Conservation (phyloP, 2,113 vertebrate genomes). For the Percina caprodes region DNA sequence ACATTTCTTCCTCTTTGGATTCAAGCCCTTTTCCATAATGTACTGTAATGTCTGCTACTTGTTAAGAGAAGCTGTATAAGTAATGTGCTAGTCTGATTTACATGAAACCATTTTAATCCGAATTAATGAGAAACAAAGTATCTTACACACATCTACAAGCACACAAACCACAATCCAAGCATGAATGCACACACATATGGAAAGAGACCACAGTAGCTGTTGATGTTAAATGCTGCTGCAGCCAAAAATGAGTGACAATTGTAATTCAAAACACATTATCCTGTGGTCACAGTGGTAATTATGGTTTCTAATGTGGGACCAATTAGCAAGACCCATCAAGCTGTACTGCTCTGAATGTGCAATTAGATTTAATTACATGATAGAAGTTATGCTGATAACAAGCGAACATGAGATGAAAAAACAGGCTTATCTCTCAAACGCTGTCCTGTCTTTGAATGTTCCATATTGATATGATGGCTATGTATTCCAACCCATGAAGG, state of each 20-base stretch:
- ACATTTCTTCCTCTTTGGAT: not conserved
- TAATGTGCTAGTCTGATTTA: constrained; percentile 11
- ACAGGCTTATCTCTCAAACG: constrained; percentile 5
- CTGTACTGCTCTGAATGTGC: constrained; percentile 43
- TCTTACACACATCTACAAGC: not conserved
- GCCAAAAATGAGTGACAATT: constrained; percentile 29
- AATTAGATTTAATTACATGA: constrained; percentile 74
- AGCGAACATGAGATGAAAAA: constrained; percentile 21
- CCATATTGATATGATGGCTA: not conserved
- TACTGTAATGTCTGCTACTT: constrained; percentile 1
- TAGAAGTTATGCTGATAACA: constrained; percentile 26
- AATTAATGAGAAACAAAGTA: constrained; percentile 21
- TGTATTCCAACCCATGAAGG: not conserved
- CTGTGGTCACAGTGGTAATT: constrained; percentile 55
- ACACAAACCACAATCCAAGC: not conserved
- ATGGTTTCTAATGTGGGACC: constrained; percentile 65
- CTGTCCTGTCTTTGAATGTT: not conserved
- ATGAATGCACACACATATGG: not conserved
- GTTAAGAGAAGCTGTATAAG: constrained; percentile 8
- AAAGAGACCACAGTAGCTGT: not conserved
- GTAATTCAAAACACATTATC: constrained; percentile 54
- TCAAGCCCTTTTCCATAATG: constrained; percentile 22
- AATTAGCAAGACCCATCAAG: constrained; percentile 67
- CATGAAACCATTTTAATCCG: constrained; percentile 4
- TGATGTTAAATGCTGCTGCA: not conserved